These are phyloP conservation scores for Ips typographus DNA, from an alignment of 1,140 invertebrate genomes.

Conservation along the genomic window DNA sequence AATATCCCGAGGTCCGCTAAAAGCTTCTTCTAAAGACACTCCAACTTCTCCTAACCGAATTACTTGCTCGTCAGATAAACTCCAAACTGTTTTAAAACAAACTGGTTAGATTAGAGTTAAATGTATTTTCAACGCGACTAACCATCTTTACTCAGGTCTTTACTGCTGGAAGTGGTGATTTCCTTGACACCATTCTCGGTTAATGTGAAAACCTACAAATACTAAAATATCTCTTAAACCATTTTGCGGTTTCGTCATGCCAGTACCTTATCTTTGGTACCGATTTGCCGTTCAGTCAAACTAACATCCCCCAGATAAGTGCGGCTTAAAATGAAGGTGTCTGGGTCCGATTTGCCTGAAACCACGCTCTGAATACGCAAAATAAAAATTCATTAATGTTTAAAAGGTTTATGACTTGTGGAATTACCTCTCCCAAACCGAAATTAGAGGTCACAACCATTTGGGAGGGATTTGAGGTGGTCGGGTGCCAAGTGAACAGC, in stretches of 20 bases:
- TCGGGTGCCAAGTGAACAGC: slow-evolving; percentile 77
- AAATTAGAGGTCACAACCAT: slow-evolving; percentile 78
- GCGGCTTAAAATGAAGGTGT: slow-evolving; percentile 65
- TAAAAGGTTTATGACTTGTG: not conserved
- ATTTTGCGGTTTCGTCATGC: not conserved
- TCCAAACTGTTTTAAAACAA: slow-evolving; percentile 44
- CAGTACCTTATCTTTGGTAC: slow-evolving; percentile 57
- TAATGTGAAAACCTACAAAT: slow-evolving; percentile 53
- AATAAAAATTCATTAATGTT: not conserved
- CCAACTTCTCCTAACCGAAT: slow-evolving; percentile 60
- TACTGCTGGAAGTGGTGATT: slow-evolving; percentile 42
- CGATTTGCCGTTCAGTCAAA: slow-evolving; percentile 56
- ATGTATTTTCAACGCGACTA: too few relatives aligned
- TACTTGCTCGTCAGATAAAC: slow-evolving; percentile 57
- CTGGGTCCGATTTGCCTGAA: slow-evolving; percentile 72
- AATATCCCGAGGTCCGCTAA: slow-evolving; percentile 70
- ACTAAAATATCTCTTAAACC: not conserved
- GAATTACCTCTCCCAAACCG: slow-evolving; percentile 73
- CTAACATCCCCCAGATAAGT: slow-evolving; percentile 54
- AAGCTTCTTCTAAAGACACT: slow-evolving; percentile 62
- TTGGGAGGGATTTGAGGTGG: slow-evolving; percentile 63
- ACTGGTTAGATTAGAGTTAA: not conserved
- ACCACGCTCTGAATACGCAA: slow-evolving; percentile 66
- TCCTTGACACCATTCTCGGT: slow-evolving; percentile 50
- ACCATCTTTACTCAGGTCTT: too few relatives aligned